phyloP scores from a whole-genome alignment of 2,113 vertebrate species.

The Aspidoscelis tigris region DNA sequence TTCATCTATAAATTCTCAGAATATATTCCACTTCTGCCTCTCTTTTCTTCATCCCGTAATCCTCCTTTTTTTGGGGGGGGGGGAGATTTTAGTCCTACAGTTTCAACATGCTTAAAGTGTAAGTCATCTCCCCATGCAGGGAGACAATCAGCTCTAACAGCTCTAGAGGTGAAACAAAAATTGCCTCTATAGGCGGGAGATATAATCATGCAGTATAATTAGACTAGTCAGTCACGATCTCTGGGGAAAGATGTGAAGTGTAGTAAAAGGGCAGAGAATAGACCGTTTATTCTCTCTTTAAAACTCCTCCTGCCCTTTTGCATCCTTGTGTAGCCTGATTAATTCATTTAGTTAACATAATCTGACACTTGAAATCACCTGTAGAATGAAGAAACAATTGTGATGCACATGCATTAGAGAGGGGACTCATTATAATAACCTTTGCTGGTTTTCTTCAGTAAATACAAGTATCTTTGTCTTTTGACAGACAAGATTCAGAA shows the following conservation, averaged over 20 bases:
- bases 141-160: constrained; percentile 34
- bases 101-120: constrained; percentile 29
- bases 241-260: constrained; percentile 6
- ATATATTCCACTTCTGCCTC: not conserved
- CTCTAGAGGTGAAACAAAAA: constrained; percentile 31
- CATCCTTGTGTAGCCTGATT: not conserved
- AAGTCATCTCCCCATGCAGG: constrained; percentile 14
- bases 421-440: not conserved
- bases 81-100: constrained; percentile 3
- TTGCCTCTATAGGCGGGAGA: constrained; percentile 19
- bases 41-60: constrained; percentile 3
- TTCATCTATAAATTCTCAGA: not conserved
- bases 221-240: constrained; percentile 17
- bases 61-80: constrained; percentile 6
- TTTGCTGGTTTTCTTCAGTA: not conserved
- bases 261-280: constrained; percentile 17
- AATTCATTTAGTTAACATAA: constrained; percentile 4
- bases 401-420: not conserved
- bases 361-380: constrained; percentile 17
- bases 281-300: constrained; percentile 16
- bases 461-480: not conserved
- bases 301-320: not conserved
- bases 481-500: not conserved
- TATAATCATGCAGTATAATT: constrained; percentile 37
- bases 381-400: not conserved